Evolutionary conservation across 2,113 vertebrate genomes (phyloP), one percentile per base, ranked within the genome.

Genomic region (Panthera uncia): DNA sequence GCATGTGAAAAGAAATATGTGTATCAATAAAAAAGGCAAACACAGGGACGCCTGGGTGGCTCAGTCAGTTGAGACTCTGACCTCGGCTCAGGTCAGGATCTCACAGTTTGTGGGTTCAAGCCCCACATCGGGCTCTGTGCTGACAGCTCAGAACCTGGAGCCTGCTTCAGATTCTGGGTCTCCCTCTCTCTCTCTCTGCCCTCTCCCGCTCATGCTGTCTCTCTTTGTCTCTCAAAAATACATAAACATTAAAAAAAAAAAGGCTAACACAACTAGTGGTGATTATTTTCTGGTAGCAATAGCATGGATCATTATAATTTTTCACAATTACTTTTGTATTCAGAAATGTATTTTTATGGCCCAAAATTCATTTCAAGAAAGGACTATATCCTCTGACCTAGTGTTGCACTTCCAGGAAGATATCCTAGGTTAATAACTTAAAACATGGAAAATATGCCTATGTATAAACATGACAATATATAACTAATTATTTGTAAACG

Each of bases 341-440:
- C 9, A 71, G 45, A 93, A 97, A 79, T 66, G 19, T 18, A 27
- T 85, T 73, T 48, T 2, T 91, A 31, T 80, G 41, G 11, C 69
- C 36, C 88, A 94, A 92, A 96, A 69, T 63, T 36, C 63, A 89
- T 89, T 95, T 97, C 48, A 66, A 2, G 65, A 97, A 94, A 66
- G 36, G 36, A 73, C 48, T 81, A 1, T 31, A 25, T 95, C 14
- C 52, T 96, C 31, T 95, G 74, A 82, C 12, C 0, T 19, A 79
- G 0, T 92, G 25, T 79, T 68, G 29, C 5, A 31, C 25, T 80
- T 92, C 33, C 79, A 71, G 18, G 31, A 69, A 55, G 76, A 89
- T 91, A 76, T n/a, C 15, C 4, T 91, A 92, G 8, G 21, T 79
- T 94, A 86, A 10, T 71, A 83, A 74, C 61, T 73, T 63, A 38